Evolutionary conservation across 2,888 invertebrate species (phyloP), one percentile per base, ranked within the genome.

Genomic region (Cybosia mesomella): DNA sequence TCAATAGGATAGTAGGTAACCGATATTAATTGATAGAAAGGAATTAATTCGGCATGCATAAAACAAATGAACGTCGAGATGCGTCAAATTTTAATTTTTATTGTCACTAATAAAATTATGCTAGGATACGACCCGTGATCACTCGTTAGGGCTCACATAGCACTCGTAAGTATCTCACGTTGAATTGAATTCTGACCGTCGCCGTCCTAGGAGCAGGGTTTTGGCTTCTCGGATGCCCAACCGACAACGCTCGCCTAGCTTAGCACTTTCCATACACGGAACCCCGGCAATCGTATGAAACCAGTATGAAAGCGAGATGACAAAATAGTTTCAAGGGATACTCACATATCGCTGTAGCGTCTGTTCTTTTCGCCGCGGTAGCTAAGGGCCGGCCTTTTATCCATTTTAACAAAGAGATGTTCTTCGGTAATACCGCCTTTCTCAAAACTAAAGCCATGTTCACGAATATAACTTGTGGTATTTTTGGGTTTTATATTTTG

Each of bases 361-460:
- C 85, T 64, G 86, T 89, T 75, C 87, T 90, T 63, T 83, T 88
- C 2, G 85, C 78, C n/a, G 87, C 79, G 0, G 90, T 85, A 1
- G 88, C 85, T 7, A 92, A 72, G 4, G 89, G 80, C 13, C 92
- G 85, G 49, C 89, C 88, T 73, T 88, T 91, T 15, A 93, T 85
- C 68, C 89, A 92, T 90, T 92, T 92, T 3, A 93, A 76, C 67
- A 93, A 73, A 36, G 91, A 86, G 10, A 90, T 84, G 59, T 93
- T 91, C 79, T 85, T 92, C 9, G 91, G 85, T 71, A 90, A 71
- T 70, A 90, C 87, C 28, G 91, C 89, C 76, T 92, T 93, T 77
- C 90, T 89, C 76, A 93, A 79, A 72, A 92, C 89, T 75, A 92
- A 79, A 78, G 93, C 92, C 93, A 93, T 93, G 72, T 83, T 84